Evolutionary conservation across 2,888 invertebrate genomes (phyloP), one percentile per base, ranked within the genome.

Genomic region (Lithophane leautieri): DNA sequence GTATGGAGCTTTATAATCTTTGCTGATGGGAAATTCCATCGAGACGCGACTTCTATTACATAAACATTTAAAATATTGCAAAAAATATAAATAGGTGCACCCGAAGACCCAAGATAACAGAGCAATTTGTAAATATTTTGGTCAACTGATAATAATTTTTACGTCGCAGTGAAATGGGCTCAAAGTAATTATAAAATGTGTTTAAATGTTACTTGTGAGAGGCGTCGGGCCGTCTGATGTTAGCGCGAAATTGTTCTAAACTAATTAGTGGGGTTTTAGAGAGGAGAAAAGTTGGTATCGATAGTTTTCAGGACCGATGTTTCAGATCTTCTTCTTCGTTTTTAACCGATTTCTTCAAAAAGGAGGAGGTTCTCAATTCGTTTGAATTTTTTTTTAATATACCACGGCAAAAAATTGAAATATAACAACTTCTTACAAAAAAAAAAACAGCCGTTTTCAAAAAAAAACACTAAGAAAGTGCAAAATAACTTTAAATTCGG

Each of bases 221-320:
- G 83, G 85, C 83, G 83, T 71, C 83, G 82, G 73, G 6, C 25
- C 70, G 85, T 85, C 83, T 83, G 73, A 85, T 58, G 68, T 84
- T 50, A 3, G 22, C 60, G 65, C 50, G 61, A 77, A 84, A 81
- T 60, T 68, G 56, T 68, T 71, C n/a, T 63, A 77, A 70, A 84
- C 85, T 83, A 81, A 83, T 83, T 84, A 84, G 70, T 1, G 4
- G 0, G 0, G 8, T 14, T 8, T 25, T 73, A 84, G 75, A 14
- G 84, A 44, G 14, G 76, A 54, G 47, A 34, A 44, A 1, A 0
- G 12, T 14, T 40, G 1, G 0, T 70, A 47, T 83, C 85, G 85
- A 83, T 82, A 80, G 22, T 67, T 73, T 68, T 67, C 14, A 0
- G 0, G 1, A 19, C 14, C 28, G 25, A 61, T n/a, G 4, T 47